These are phyloP conservation scores for Agriotes lineatus DNA, from an alignment of 2,888 invertebrate genomes.

Conservation along the genomic window DNA sequence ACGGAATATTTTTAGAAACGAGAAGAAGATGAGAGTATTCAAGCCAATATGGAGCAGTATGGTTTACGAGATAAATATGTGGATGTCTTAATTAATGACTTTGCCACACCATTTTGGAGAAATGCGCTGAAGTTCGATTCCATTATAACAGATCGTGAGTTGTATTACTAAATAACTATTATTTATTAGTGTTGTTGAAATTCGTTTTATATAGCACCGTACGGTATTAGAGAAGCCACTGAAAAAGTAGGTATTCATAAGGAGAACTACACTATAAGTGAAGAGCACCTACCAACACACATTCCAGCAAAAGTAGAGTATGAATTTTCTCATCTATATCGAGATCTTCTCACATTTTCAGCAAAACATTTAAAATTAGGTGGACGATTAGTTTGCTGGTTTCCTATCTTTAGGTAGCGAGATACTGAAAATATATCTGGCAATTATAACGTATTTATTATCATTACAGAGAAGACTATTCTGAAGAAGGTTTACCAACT, in stretches of 20 bases:
- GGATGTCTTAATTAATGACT: constrained; percentile 93
- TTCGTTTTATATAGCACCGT: constrained; percentile 81
- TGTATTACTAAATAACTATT: no score
- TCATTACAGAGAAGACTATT: constrained; percentile 77
- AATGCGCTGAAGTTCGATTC: constrained; percentile 83
- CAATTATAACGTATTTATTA: constrained; percentile 5
- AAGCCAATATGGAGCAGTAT: constrained; percentile 91
- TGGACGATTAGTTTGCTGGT: constrained; percentile 94
- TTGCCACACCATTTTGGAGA: constrained; percentile 86
- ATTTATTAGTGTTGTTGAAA: not conserved
- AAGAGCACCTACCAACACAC: constrained; percentile 77
- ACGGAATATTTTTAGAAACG: constrained; percentile 67
- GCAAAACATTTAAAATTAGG: constrained; percentile 80
- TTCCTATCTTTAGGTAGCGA: constrained; percentile 85
- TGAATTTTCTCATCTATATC: constrained; percentile 82
- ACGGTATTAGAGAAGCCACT: constrained; percentile 95
- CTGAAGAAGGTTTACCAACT: constrained; percentile 78
- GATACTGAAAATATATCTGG: no score
- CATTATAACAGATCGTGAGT: constrained; percentile 95
- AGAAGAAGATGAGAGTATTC: constrained; percentile 87
- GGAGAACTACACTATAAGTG: constrained; percentile 73
- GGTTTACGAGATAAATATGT: constrained; percentile 80
- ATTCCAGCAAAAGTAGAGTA: constrained; percentile 90
- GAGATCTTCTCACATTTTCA: constrained; percentile 87
- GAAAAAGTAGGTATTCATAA: constrained; percentile 82